These are phyloP conservation scores for Fragum sueziense DNA, from an alignment of 2,888 invertebrate species.

Conservation along the genomic window DNA sequence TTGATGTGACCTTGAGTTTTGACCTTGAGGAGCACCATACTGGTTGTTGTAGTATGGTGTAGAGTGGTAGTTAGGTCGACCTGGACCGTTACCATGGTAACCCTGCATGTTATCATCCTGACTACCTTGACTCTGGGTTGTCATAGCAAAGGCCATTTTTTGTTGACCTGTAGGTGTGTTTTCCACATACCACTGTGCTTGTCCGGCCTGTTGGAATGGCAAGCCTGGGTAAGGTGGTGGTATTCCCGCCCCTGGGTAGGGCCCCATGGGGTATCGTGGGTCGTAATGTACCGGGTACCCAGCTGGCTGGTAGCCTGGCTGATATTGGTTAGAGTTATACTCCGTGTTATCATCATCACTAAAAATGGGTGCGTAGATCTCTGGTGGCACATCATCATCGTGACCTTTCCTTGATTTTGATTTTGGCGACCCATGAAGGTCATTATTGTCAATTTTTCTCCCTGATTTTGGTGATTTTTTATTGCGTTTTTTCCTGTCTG, in stretches of 20 bases:
- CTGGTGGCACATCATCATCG: conserved; percentile 67
- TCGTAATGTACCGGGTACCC: conserved; percentile 45
- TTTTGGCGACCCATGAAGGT: conserved; percentile 50
- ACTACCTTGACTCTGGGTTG: conserved; percentile 52
- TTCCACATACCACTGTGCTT: conserved; percentile 73
- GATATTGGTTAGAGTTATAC: conserved; percentile 54
- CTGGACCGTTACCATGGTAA: conserved; percentile 35
- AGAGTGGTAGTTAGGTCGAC: conserved; percentile 66
- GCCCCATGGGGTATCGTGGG: conserved; percentile 44
- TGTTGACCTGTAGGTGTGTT: conserved; percentile 62
- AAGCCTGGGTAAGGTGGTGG: conserved; percentile 33
- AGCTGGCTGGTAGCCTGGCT: conserved; percentile 55
- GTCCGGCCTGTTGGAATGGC: conserved; percentile 62
- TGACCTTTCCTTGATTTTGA: conserved; percentile 24
- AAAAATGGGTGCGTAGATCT: conserved; percentile 74
- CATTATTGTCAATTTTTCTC: conserved; percentile 30
- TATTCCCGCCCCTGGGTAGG: conserved; percentile 38
- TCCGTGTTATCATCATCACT: conserved; percentile 60
- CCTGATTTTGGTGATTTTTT: conserved; percentile 64
- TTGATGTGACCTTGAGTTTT: conserved; percentile 33
- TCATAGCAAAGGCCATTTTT: conserved; percentile 68
- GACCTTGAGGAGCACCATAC: conserved; percentile 31
- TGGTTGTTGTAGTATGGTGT: conserved; percentile 62
- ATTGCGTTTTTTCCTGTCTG: conserved; percentile 65
- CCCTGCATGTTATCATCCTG: conserved; percentile 29